phyloP scores from a whole-genome alignment of 2,888 invertebrate species.

The Trichopria drosophilae region DNA sequence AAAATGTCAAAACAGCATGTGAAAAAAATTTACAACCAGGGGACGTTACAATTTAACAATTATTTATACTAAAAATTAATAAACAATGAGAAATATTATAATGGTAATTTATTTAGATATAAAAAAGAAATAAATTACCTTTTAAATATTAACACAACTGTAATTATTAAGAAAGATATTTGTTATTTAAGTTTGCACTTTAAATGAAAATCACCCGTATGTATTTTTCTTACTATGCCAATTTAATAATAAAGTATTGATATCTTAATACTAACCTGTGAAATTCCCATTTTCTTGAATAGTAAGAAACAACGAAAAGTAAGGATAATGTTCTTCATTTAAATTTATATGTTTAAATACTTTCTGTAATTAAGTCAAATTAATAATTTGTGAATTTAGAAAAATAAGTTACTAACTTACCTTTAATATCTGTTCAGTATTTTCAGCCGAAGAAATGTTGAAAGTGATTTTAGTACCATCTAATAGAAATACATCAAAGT shows the following conservation, averaged over 20 bases:
- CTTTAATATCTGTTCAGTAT: slow-evolving; percentile 79
- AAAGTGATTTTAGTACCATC: slow-evolving; percentile 84
- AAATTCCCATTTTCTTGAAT: slow-evolving; percentile 73
- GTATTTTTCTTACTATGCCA: background rate
- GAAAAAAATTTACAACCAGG: too few species aligned
- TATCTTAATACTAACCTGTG: slow-evolving; percentile 59
- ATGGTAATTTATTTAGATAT: too few species aligned
- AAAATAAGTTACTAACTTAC: slow-evolving; percentile 46
- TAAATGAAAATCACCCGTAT: background rate
- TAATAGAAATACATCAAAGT: slow-evolving; percentile 81
- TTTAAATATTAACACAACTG: too few species aligned
- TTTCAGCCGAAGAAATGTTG: slow-evolving; percentile 78
- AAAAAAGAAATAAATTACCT: too few species aligned
- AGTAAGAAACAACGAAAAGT: slow-evolving; percentile 89
- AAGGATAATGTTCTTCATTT: slow-evolving; percentile 76
- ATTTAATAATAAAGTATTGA: background rate
- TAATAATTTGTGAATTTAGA: background rate
- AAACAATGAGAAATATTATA: too few species aligned
- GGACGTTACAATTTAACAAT: too few species aligned
- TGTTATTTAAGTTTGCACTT: background rate
- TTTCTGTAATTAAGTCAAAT: slow-evolving; percentile 62
- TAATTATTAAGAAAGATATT: too few species aligned
- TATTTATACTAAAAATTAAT: too few species aligned
- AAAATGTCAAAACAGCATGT: too few species aligned
- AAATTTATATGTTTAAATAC: slow-evolving; percentile 81